These are phyloP conservation scores for Phrynocephalus vlangalii DNA, from an alignment of 2,797 vertebrate genomes.

Conservation along the genomic window DNA sequence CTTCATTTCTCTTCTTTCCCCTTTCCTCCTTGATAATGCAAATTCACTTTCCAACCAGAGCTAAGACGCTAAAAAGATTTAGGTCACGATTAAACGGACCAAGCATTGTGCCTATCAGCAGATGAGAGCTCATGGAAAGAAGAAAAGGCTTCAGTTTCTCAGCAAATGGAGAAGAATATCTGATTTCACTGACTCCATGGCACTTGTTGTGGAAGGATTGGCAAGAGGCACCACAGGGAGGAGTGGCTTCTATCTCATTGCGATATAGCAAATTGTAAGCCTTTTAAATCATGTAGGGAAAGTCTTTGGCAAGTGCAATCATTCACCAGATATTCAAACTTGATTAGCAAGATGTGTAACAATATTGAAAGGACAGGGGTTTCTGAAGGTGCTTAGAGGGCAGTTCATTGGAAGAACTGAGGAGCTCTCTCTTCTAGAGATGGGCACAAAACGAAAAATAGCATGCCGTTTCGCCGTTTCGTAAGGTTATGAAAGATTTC, in stretches of 20 bases:
- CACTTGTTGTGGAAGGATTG: slow-evolving; percentile 30
- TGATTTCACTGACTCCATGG: background rate
- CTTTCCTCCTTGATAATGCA: slow-evolving; percentile 38
- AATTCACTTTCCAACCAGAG: slow-evolving; percentile 52
- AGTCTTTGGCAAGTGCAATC: background rate
- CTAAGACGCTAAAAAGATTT: slow-evolving; percentile 63
- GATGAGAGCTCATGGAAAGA: slow-evolving; percentile 21
- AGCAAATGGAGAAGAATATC: slow-evolving; percentile 30
- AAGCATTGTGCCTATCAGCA: slow-evolving; percentile 33
- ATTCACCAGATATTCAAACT: slow-evolving; percentile 21
- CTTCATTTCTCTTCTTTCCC: background rate
- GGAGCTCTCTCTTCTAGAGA: too few relatives aligned
- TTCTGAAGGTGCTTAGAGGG: background rate
- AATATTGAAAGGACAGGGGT: background rate
- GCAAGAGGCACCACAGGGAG: background rate
- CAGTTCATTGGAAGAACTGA: too few relatives aligned
- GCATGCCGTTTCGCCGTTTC: too few relatives aligned
- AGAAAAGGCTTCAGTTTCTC: slow-evolving; percentile 30
- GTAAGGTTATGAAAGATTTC: too few relatives aligned
- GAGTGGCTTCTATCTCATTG: background rate
- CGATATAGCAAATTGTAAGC: background rate
- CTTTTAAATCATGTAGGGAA: slow-evolving; percentile 4
- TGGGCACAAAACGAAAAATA: too few relatives aligned
- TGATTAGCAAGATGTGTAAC: background rate
- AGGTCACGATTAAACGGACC: slow-evolving; percentile 54